Base-by-base conservation (phyloP, 2,113 vertebrate genomes). In the Aegypius monachus region DNA sequence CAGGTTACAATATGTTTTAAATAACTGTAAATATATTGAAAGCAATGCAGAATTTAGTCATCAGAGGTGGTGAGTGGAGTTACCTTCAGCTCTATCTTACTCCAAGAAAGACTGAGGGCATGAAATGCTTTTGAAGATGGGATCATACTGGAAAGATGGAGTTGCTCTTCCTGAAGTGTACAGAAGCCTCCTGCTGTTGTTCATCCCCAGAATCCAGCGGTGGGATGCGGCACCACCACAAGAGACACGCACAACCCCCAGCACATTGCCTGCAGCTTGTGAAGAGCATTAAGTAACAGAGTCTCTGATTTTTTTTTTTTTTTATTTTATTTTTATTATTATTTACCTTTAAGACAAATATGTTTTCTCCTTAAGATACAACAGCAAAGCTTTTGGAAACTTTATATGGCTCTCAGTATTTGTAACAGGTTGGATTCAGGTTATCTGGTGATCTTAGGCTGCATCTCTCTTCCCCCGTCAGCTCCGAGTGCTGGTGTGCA, bases 331-430 rank as follows among this genome's bases (percentile, higher is more conserved):
- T 15, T 11, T 43, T 42, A 21, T n/a, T n/a, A n/a, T n/a, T n/a
- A 40, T 77, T 86, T 77, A 14, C 7, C 15, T 75, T 65, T n/a
- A 32, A 63, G 63, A 32, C 42, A 81, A 70, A n/a, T 23, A 45
- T 6, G 2, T 58, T 29, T 85, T 72, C 27, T 56, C 27, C 20
- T 50, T 62, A 13, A 38, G 53, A 40, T 23, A 34, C 18, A 82
- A 11, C 4, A 72, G n/a, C 31, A 73, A 82, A 62, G 23, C 16
- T 61, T 47, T 61, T 42, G 45, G 65, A 34, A 78, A 22, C 19
- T 22, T 36, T n/a, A 8, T 16, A 3, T 1, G 6, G 23, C 16
- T 6, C 65, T 13, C 4, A 1, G 40, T 43, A 8, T 25, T 43
- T 45, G 12, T 9, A 29, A 10, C 3, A 3, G 43, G 17, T 11